Conservation (phyloP, 1,140 invertebrate genomes). For the Caerostris extrusa region DNA sequence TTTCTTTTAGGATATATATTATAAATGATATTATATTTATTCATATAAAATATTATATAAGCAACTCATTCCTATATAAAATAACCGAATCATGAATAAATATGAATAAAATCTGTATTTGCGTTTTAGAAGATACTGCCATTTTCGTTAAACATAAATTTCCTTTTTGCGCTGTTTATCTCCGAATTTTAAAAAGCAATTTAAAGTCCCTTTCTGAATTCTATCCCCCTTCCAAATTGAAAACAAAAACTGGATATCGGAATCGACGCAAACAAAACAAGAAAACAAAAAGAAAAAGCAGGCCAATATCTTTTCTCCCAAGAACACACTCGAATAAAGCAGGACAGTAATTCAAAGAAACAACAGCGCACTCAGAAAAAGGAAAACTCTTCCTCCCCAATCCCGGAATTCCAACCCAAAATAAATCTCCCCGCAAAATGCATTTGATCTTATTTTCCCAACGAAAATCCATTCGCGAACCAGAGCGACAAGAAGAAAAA, state of each 20-base stretch:
- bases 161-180: not conserved
- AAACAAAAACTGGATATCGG: not conserved
- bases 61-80: no score
- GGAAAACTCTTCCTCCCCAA: not conserved
- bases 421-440: constrained; percentile 1
- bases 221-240: not conserved
- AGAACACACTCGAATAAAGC: not conserved
- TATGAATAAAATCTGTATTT: no score
- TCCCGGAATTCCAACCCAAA: not conserved
- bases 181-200: constrained; percentile 1
- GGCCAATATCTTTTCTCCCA: not conserved
- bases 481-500: not conserved
- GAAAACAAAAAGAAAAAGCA: not conserved
- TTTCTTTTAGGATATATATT: no score
- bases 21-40: no score
- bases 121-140: no score
- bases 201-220: not conserved
- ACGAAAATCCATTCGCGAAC: not conserved
- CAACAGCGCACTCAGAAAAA: not conserved
- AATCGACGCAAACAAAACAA: not conserved
- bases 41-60: no score
- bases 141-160: no score
- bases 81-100: no score
- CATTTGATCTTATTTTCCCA: constrained; percentile 20
- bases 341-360: not conserved